Evolutionary conservation across 2,113 vertebrate genomes (phyloP).

Genomic region (Larimichthys polyactis): DNA sequence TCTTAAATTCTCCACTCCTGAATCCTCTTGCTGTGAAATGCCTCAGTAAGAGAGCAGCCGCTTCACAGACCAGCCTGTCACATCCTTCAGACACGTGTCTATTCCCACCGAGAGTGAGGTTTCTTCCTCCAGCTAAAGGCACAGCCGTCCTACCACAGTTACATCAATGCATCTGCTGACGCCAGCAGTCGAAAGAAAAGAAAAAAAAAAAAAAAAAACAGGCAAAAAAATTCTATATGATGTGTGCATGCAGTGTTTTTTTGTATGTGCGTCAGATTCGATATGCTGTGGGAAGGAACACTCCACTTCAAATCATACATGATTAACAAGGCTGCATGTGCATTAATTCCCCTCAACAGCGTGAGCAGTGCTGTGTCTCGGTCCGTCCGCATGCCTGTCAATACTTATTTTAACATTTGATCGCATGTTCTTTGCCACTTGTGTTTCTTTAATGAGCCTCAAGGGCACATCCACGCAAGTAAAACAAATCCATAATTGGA

Average conservation of each 20-base stretch:
- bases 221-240: slow-evolving; percentile 6
- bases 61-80: slow-evolving; percentile 62
- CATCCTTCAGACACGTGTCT: slow-evolving; percentile 55
- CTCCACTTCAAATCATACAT: slow-evolving; percentile 49
- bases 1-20: slow-evolving; percentile 18
- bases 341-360: slow-evolving; percentile 13
- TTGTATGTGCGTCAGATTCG: slow-evolving; percentile 1
- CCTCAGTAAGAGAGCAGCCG: slow-evolving; percentile 28
- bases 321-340: slow-evolving; percentile 42
- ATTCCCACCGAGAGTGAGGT: slow-evolving; percentile 35
- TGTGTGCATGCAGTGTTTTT: slow-evolving; percentile 2
- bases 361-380: background rate
- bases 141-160: slow-evolving; percentile 1
- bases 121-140: slow-evolving; percentile 36
- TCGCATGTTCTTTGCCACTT: slow-evolving; percentile 45
- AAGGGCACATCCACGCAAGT: slow-evolving; percentile 53
- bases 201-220: background rate
- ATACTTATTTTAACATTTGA: slow-evolving; percentile 48
- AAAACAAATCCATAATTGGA: slow-evolving; percentile 65
- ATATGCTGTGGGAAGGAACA: slow-evolving; percentile 17
- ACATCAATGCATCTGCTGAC: slow-evolving; percentile 37
- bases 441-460: slow-evolving; percentile 73
- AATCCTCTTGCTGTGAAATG: slow-evolving; percentile 38
- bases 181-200: background rate
- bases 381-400: slow-evolving; percentile 29